phyloP scores from a whole-genome alignment of 2,888 invertebrate genomes.

The Cephus runcator region DNA sequence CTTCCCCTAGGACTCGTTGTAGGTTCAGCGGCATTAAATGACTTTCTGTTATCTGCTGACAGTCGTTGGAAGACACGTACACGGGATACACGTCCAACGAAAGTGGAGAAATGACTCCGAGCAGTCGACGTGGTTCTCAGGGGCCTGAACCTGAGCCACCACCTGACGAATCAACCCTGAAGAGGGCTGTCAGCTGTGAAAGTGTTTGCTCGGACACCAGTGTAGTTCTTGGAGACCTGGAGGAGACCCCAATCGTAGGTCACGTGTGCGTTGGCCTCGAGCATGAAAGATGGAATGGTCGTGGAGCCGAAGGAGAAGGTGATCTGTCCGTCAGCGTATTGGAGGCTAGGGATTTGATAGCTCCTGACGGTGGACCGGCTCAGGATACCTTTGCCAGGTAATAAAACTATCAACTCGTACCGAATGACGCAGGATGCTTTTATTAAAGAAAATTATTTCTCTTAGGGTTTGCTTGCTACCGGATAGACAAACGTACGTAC shows the following conservation, averaged over 20 bases:
- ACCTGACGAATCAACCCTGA: conserved; percentile 64
- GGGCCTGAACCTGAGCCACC: conserved; percentile 54
- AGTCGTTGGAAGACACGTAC: conserved; percentile 47
- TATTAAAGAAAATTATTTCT: not conserved
- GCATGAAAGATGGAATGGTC: conserved; percentile 77
- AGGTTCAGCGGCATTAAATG: not conserved
- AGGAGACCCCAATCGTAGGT: conserved; percentile 78
- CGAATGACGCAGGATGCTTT: not conserved
- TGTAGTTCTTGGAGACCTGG: conserved; percentile 76
- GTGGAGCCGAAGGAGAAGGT: conserved; percentile 68
- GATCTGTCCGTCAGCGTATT: conserved; percentile 78
- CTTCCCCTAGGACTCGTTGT: not conserved
- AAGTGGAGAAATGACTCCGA: conserved; percentile 36
- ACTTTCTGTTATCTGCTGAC: conserved; percentile 16
- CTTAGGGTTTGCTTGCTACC: conserved; percentile 77
- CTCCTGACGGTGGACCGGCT: conserved; percentile 70
- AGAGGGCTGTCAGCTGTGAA: conserved; percentile 81
- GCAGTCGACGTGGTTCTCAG: conserved; percentile 48
- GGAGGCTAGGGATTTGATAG: conserved; percentile 79
- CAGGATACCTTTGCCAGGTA: conserved; percentile 78
- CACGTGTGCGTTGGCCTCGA: conserved; percentile 81
- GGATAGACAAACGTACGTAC: conserved; percentile 75
- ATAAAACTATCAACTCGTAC: not conserved
- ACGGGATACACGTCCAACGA: conserved; percentile 37
- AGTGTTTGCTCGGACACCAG: conserved; percentile 85